Evolutionary conservation across 2,113 vertebrate species (phyloP).

Genomic region (Tragelaphus strepsiceros): DNA sequence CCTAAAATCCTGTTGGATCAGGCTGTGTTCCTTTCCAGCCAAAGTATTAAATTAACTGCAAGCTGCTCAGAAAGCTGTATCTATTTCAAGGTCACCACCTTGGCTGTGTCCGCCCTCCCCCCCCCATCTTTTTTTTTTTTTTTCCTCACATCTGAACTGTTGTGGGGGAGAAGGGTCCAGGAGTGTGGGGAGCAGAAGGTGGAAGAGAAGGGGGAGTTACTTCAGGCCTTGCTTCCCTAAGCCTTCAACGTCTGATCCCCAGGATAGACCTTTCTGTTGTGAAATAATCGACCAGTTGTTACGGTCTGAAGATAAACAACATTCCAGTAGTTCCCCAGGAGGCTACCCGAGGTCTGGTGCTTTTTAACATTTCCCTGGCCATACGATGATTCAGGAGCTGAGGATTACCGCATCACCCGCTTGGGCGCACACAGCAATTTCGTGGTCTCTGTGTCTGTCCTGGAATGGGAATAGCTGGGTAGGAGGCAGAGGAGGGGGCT

Average conservation of each 20-base stretch:
- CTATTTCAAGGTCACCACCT: slow-evolving; percentile 46
- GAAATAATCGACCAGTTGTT: slow-evolving; percentile 76
- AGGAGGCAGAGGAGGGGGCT: not conserved
- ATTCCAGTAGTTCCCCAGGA: slow-evolving; percentile 59
- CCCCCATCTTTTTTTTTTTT: not conserved
- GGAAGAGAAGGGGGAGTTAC: slow-evolving; percentile 65
- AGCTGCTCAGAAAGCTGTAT: slow-evolving; percentile 40
- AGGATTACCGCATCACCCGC: not conserved
- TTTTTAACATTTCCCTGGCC: slow-evolving; percentile 57
- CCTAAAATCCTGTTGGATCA: not conserved
- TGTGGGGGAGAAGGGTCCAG: not conserved
- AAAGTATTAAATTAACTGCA: slow-evolving; percentile 55
- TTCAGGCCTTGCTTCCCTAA: slow-evolving; percentile 76
- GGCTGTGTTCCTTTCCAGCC: not conserved
- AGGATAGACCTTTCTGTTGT: slow-evolving; percentile 71
- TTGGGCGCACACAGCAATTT: not conserved
- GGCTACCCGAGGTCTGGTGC: slow-evolving; percentile 28
- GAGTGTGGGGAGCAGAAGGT: not conserved
- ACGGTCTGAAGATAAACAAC: slow-evolving; percentile 71
- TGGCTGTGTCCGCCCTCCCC: not conserved
- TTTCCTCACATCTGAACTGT: not conserved
- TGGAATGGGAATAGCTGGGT: not conserved
- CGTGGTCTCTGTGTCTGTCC: not conserved
- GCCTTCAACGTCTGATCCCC: slow-evolving; percentile 59
- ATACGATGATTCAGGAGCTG: not conserved